phyloP scores from a whole-genome alignment of 1,140 invertebrate genomes.

The Drosophila yakuba region DNA sequence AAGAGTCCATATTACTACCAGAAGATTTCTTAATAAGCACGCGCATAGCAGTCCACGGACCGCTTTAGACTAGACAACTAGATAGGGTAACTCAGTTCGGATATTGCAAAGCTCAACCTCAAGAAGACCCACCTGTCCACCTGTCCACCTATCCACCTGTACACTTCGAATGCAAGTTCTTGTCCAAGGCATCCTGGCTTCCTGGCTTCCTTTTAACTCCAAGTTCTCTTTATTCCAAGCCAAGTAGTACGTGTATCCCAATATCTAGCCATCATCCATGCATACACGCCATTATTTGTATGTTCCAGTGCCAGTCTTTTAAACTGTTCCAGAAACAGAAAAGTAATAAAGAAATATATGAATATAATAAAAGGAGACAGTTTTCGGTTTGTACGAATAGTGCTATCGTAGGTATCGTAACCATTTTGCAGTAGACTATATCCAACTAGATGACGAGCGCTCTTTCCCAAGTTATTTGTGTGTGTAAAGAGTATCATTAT shows the following conservation, averaged over 20 bases:
- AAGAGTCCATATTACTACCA: slow-evolving; percentile 85
- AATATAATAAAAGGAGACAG: no score
- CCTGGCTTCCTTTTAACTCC: not conserved
- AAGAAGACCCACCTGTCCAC: no score
- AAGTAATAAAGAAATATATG: not conserved
- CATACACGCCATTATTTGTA: slow-evolving; percentile 8
- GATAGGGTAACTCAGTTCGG: not conserved
- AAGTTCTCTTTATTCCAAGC: not conserved
- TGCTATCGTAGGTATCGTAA: slow-evolving; percentile 33
- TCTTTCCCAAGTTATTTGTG: slow-evolving; percentile 28
- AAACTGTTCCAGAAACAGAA: not conserved
- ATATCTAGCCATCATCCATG: slow-evolving; percentile 10
- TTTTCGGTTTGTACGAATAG: not conserved
- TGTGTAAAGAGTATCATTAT: slow-evolving; percentile 47
- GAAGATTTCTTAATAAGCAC: slow-evolving; percentile 85
- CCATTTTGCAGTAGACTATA: slow-evolving; percentile 45
- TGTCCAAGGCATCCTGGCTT: not conserved
- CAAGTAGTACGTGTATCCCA: slow-evolving; percentile 8
- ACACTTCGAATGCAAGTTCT: slow-evolving; percentile 1
- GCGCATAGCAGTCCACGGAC: slow-evolving; percentile 43
- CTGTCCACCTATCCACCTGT: not conserved
- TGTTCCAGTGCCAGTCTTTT: not conserved
- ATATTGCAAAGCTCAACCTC: not conserved
- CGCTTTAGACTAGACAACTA: slow-evolving; percentile 8
- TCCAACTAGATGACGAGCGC: slow-evolving; percentile 49